phyloP scores from a whole-genome alignment of 1,140 invertebrate species.

The Heliconius hermathena region DNA sequence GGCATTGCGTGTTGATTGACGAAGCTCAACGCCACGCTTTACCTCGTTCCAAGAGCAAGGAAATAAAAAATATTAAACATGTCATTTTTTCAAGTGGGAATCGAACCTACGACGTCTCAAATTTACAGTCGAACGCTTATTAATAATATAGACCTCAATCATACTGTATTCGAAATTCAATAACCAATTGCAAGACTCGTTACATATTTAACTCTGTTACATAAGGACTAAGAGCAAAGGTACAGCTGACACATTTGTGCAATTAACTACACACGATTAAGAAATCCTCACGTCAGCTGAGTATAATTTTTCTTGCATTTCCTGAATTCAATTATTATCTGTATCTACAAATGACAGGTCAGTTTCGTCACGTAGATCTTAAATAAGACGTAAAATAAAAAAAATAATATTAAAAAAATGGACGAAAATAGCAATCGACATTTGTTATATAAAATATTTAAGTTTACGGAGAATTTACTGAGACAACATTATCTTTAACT shows the following conservation, averaged over 20 bases:
- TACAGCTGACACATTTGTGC: conserved; percentile 36
- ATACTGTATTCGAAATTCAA: background rate
- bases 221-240: conserved; percentile 24
- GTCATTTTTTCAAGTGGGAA: no score
- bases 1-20: no score
- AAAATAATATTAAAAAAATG: background rate
- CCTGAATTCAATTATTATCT: background rate
- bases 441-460: conserved; percentile 4
- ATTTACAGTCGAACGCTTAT: no score
- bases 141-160: background rate
- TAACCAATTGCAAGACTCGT: conserved; percentile 18
- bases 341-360: background rate
- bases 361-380: background rate
- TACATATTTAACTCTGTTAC: conserved; percentile 29
- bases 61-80: no score
- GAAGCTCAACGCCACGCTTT: no score
- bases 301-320: conserved; percentile 29
- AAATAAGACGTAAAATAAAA: background rate
- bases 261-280: conserved; percentile 36
- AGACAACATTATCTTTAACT: conserved; percentile 23
- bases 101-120: no score
- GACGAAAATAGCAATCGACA: background rate
- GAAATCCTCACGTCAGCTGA: conserved; percentile 5
- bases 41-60: no score
- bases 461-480: background rate